A percentile compares a stretch with the other conserved stretches of the same genome.
Evolutionary conservation across 2,797 vertebrate genomes (phyloP).

Genomic region (Falco concolor): DNA sequence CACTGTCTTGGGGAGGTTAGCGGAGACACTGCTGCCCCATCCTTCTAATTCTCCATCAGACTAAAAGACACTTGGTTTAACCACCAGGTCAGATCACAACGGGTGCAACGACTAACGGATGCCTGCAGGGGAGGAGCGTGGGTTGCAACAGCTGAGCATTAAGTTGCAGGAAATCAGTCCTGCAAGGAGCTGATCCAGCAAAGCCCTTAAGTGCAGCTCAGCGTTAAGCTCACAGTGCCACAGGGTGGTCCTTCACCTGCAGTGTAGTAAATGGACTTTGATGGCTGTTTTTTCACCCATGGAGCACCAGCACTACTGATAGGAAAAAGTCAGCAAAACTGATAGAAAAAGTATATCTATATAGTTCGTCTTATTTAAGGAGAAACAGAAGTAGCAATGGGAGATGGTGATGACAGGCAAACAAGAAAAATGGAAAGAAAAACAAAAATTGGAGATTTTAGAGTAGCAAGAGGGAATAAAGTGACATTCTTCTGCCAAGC

Average conservation of each 20-base stretch:
- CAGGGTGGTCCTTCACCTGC: neutral
- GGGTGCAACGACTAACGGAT: neutral
- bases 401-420: neutral
- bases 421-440: neutral
- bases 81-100: neutral
- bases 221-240: neutral
- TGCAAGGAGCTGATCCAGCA: neutral
- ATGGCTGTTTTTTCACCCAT: neutral
- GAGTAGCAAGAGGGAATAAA: neutral
- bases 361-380: neutral
- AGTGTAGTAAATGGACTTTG: neutral
- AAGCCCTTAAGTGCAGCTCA: neutral
- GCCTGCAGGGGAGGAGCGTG: neutral
- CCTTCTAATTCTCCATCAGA: neutral
- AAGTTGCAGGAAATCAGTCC: neutral
- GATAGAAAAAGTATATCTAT: neutral
- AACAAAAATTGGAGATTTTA: neutral
- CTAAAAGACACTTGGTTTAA: neutral
- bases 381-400: neutral
- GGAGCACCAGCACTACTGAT: neutral
- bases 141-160: neutral
- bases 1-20: neutral
- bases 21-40: neutral
- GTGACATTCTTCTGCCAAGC: neutral
- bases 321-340: neutral